These are phyloP conservation scores for Antheraea mylitta DNA, from an alignment of 1,140 invertebrate genomes.

Conservation along the genomic window DNA sequence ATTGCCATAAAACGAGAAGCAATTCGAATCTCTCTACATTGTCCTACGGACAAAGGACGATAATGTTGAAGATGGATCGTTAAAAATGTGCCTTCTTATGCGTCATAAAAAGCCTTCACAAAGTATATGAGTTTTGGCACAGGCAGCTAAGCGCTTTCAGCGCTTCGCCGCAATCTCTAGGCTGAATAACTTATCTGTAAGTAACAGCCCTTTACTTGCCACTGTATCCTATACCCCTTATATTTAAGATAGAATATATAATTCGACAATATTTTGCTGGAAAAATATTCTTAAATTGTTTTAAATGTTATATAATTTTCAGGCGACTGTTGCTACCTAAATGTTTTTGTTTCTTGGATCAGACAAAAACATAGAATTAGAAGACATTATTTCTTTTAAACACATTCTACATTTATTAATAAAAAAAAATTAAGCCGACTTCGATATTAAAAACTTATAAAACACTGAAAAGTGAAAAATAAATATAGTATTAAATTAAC, in stretches of 20 bases:
- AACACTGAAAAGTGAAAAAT: too few relatives aligned
- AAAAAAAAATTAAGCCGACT: too few relatives aligned
- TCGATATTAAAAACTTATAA: too few relatives aligned
- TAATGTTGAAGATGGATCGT: constrained; percentile 2
- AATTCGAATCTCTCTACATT: neutral
- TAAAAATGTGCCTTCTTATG: neutral
- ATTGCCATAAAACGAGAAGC: neutral
- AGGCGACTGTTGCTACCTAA: too few relatives aligned
- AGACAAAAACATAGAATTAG: too few relatives aligned
- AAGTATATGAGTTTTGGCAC: neutral
- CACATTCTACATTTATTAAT: too few relatives aligned
- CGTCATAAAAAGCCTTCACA: neutral
- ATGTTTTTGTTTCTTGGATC: too few relatives aligned
- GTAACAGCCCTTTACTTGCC: constrained; percentile 30
- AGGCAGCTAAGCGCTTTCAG: neutral
- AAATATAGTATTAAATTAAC: too few relatives aligned
- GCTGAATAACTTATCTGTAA: constrained; percentile 33
- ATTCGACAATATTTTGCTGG: neutral
- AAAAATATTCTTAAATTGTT: neutral
- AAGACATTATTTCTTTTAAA: too few relatives aligned
- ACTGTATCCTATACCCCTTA: constrained; percentile 40
- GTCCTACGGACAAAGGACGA: neutral
- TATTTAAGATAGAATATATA: constrained; percentile 32
- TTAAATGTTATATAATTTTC: neutral
- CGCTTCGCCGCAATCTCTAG: neutral